Evolutionary conservation across 2,113 vertebrate species (phyloP).

Genomic region (Mesembrinibis cayennensis): DNA sequence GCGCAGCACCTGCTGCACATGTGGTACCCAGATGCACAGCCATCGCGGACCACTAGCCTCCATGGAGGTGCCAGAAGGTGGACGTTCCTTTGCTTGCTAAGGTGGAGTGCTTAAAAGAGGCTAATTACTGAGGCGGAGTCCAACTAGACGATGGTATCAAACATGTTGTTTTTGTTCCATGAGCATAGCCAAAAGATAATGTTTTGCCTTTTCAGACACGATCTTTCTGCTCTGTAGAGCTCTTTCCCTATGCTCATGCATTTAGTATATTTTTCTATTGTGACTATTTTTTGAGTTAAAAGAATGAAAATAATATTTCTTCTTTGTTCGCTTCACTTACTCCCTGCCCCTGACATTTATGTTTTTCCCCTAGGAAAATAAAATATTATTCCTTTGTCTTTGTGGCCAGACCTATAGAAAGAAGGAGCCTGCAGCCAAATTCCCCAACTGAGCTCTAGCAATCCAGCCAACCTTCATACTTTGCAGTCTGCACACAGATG

Average conservation of each 20-base stretch:
- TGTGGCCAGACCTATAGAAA: constrained; percentile 1
- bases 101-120: neutral
- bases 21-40: neutral
- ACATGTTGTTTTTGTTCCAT: neutral
- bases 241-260: neutral
- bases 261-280: neutral
- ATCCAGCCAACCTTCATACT: constrained; percentile 3
- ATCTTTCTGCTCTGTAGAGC: neutral
- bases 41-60: fast-evolving
- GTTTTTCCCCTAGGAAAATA: neutral
- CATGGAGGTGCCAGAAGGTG: neutral
- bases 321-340: neutral
- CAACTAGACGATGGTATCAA: neutral
- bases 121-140: neutral
- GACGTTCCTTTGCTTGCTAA: neutral
- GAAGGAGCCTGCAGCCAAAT: constrained; percentile 28
- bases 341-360: neutral
- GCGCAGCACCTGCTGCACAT: fast-evolving
- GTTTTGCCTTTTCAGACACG: neutral
- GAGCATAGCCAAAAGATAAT: neutral
- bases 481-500: neutral
- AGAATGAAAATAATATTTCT: neutral
- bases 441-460: neutral
- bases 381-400: constrained; percentile 5
- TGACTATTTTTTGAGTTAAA: neutral